Evolutionary conservation across 2,113 vertebrate genomes (phyloP).

Genomic region (Phoenicopterus ruber): DNA sequence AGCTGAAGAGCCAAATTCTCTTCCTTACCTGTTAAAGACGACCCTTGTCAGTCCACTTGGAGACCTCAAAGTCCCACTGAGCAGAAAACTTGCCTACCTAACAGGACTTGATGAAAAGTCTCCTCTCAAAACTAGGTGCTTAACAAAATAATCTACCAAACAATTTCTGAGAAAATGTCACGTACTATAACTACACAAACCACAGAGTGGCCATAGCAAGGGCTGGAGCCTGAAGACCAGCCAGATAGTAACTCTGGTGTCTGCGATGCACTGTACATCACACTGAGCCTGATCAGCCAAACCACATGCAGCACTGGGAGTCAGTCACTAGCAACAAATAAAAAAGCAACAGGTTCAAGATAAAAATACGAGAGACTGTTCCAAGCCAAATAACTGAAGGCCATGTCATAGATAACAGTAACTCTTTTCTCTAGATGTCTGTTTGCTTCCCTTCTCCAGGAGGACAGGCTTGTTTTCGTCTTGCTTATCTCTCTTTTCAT

Average conservation of each 20-base stretch:
- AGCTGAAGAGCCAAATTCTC: neutral
- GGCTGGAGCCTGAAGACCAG: neutral
- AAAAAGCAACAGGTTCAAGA: neutral
- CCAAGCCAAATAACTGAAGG: neutral
- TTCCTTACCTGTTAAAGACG: neutral
- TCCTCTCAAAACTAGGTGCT: neutral
- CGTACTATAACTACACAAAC: neutral
- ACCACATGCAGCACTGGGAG: neutral
- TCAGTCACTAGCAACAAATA: neutral
- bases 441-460: neutral
- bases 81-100: neutral
- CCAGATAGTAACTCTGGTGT: neutral
- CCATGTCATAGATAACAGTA: neutral
- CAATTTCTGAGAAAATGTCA: neutral
- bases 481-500: neutral
- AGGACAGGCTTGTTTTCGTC: neutral
- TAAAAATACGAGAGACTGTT: neutral
- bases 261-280: neutral
- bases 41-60: neutral
- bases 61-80: neutral
- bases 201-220: neutral
- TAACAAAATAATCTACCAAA: neutral
- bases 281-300: neutral
- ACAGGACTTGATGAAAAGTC: neutral
- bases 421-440: neutral